phyloP scores from a whole-genome alignment of 37 sponge, comb jelly and placozoan genomes.

The Beroe forskalii region DNA sequence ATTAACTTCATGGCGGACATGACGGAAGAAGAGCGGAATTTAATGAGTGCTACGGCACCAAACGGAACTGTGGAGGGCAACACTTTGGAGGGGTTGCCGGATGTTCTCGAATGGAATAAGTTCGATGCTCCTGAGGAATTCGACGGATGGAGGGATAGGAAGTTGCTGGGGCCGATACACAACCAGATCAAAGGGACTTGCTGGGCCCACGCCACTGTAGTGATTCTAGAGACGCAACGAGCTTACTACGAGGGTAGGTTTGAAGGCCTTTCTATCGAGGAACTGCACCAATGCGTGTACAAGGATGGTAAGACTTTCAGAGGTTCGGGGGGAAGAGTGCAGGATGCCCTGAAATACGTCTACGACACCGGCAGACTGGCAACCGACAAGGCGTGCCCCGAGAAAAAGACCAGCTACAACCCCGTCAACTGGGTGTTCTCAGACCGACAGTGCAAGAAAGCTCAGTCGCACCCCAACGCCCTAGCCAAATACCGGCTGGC shows the following conservation, averaged over 20 bases:
- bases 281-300: background rate
- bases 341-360: background rate
- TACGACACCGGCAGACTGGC: background rate
- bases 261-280: background rate
- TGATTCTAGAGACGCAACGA: background rate
- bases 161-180: background rate
- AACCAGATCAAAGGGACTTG: background rate
- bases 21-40: background rate
- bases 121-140: background rate
- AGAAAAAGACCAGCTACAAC: background rate
- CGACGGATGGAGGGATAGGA: background rate
- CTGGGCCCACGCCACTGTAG: background rate
- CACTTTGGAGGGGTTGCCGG: too few relatives aligned
- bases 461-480: background rate
- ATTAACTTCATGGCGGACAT: background rate
- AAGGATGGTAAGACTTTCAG: background rate
- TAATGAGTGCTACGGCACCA: background rate
- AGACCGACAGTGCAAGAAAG: background rate
- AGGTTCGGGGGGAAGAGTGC: background rate
- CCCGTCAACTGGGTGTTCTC: background rate
- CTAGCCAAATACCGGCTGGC: background rate
- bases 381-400: background rate
- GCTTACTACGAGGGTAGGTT: background rate
- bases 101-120: background rate
- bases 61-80: background rate